These are phyloP conservation scores for Cyphomyrmex costatus DNA, from an alignment of 1,140 invertebrate genomes.

Conservation along the genomic window DNA sequence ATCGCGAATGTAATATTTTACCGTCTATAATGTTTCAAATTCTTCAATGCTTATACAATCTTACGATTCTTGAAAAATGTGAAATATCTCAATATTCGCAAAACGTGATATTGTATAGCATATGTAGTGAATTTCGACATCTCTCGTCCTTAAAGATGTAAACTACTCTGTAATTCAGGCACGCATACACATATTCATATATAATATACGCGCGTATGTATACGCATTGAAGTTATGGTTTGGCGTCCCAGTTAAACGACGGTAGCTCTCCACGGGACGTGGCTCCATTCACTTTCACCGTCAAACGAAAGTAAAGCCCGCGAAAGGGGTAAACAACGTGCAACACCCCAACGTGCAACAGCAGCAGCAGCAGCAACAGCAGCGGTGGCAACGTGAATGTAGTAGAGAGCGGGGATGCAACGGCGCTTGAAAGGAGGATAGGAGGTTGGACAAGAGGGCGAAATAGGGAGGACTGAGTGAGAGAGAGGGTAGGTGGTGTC, in stretches of 20 bases:
- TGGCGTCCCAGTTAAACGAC: conserved; percentile 76
- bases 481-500: conserved; percentile 73
- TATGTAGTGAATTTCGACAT: background rate
- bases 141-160: background rate
- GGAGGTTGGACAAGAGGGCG: conserved; percentile 69
- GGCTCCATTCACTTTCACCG: conserved; percentile 78
- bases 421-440: conserved; percentile 75
- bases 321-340: conserved; percentile 76
- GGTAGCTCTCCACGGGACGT: conserved; percentile 72
- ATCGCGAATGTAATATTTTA: background rate
- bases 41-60: background rate
- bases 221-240: conserved; percentile 64
- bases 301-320: conserved; percentile 73
- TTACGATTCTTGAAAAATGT: background rate
- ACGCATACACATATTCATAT: background rate
- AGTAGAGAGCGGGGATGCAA: conserved; percentile 64
- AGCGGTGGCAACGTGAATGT: conserved; percentile 31
- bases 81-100: background rate
- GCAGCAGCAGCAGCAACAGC: conserved; percentile 53
- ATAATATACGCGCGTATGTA: background rate
- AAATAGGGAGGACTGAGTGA: conserved; percentile 48
- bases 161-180: conserved; percentile 26
- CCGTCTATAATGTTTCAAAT: background rate
- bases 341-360: conserved; percentile 64
- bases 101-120: background rate